A percentile compares a stretch with the other conserved stretches of the same genome.
phyloP scores from a whole-genome alignment of 2,797 vertebrate species.

The Telmatherina bonti region DNA sequence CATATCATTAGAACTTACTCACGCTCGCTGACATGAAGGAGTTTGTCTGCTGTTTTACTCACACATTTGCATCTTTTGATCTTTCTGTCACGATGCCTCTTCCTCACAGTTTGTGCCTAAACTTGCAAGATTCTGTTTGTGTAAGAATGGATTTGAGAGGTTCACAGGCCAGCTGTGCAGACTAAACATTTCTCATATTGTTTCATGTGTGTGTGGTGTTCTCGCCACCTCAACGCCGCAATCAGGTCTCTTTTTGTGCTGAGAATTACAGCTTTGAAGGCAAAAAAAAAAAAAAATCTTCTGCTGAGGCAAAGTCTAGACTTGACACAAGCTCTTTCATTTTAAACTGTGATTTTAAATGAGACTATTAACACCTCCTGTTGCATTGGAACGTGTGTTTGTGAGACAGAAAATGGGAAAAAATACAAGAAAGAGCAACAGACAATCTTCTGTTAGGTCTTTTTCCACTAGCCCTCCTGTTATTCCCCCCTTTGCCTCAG shows the following conservation, averaged over 20 bases:
- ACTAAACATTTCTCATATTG: slow-evolving; percentile 76
- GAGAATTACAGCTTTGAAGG: slow-evolving; percentile 54
- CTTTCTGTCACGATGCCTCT: slow-evolving; percentile 42
- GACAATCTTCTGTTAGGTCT: slow-evolving; percentile 75
- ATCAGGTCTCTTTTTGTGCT: slow-evolving; percentile 20
- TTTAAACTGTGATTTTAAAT: slow-evolving; percentile 5
- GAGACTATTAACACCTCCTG: neutral
- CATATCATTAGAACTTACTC: slow-evolving; percentile 49
- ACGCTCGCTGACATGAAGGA: slow-evolving; percentile 11
- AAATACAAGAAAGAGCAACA: slow-evolving; percentile 28
- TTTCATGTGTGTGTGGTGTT: slow-evolving; percentile 39
- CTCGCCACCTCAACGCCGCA: slow-evolving; percentile 32
- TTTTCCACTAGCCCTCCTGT: slow-evolving; percentile 76
- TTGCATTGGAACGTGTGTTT: neutral
- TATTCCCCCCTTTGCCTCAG: slow-evolving; percentile 47
- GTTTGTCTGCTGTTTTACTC: neutral
- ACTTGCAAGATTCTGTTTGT: slow-evolving; percentile 67
- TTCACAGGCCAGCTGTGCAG: slow-evolving; percentile 76
- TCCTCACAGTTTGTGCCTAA: slow-evolving; percentile 42
- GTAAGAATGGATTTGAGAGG: slow-evolving; percentile 58
- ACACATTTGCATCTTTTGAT: slow-evolving; percentile 33
- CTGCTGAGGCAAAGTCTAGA: slow-evolving; percentile 36
- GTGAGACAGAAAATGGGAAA: slow-evolving; percentile 6
- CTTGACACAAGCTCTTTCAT: slow-evolving; percentile 15
- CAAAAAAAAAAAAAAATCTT: neutral